Base-by-base conservation (phyloP, 2,888 invertebrate genomes). In the Brachyptera putata region DNA sequence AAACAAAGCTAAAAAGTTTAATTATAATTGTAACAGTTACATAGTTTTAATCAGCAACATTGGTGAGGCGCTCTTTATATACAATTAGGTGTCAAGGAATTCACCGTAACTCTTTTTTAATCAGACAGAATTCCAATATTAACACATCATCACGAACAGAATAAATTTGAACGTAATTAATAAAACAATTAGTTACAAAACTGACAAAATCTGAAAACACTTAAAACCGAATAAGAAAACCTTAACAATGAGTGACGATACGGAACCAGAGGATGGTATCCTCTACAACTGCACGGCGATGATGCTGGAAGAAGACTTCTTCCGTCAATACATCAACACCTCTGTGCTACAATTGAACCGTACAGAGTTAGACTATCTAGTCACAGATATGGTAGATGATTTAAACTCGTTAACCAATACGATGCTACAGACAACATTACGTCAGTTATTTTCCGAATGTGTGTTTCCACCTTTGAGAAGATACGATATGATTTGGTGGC, bases 381-480 rank as follows among this genome's bases (percentile, higher is more conserved):
- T 46, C 24, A 21, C n/a, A n/a, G 18, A 21, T 24, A 46, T 46
- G 4, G 7, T 46, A 4, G 46, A 46, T 46, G 46, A 46, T 9
- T 4, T 46, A 2, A 46, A n/a, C 46, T 11, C 9, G 24, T n/a
- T 46, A 1, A 46, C 18, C 21, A 46, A 4, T 21, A n/a, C 22
- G 11, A 1, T 24, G 4, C 24, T 46, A 22, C n/a, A 22, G n/a
- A 22, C n/a, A 2, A 21, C 3, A 24, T 24, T 46, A n/a, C 21
- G 24, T 1, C 21, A 46, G 24, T 22, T 22, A 24, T 46, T 22
- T n/a, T 46, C 46, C 4, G 53, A 53, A 13, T 53, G 53, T n/a
- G 22, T 53, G 16, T 53, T 83, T 73, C 80, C 81, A 57, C 76
- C 82, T 26, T 81, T 82, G 7, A 80, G 74, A 24, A 82, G 83